Conservation (phyloP, 2,797 vertebrate species). For the Alauda arvensis region DNA sequence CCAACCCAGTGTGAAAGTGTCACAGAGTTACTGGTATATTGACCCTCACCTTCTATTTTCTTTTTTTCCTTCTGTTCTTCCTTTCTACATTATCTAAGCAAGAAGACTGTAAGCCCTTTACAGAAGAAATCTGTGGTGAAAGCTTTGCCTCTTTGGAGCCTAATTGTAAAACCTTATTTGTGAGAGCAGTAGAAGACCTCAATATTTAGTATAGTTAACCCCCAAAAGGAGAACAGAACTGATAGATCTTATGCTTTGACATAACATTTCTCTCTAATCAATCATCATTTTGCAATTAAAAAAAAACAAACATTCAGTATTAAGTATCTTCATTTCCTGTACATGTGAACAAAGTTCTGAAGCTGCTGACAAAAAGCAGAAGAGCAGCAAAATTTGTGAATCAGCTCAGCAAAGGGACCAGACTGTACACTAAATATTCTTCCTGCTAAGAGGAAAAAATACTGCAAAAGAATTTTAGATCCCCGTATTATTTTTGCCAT, state of each 20-base stretch:
- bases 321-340: neutral
- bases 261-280: neutral
- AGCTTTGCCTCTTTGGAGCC: neutral
- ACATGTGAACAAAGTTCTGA: neutral
- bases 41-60: neutral
- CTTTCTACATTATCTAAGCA: neutral
- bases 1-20: neutral
- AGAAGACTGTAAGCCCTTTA: neutral
- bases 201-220: neutral
- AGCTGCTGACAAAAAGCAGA: neutral
- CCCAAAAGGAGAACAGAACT: neutral
- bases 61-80: neutral
- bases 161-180: neutral
- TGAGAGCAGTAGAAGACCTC: neutral
- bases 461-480: neutral
- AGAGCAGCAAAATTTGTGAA: neutral
- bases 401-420: neutral
- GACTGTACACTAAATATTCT: neutral
- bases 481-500: neutral
- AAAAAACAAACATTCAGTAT: neutral
- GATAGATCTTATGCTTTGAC: neutral
- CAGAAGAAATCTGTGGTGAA: neutral
- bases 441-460: neutral
- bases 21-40: neutral
- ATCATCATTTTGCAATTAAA: neutral